Evolutionary conservation across 2,113 vertebrate species (phyloP), one percentile per base, ranked within the genome.

Genomic region (Serilophus lunatus): DNA sequence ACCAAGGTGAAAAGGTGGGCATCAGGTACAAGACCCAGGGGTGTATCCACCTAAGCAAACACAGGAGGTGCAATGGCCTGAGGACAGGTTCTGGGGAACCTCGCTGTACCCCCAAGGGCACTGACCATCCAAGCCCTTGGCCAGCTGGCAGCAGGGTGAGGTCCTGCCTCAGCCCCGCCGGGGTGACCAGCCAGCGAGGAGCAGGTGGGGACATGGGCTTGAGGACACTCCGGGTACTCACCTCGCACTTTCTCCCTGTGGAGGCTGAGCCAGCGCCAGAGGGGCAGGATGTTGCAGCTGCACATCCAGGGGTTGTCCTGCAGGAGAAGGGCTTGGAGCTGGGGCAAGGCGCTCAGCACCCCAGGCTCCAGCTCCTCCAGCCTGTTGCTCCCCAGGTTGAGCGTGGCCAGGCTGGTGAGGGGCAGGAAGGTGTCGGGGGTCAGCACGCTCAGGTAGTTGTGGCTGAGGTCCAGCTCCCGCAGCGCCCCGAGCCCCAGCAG

Each of bases 281-380:
- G 97, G 22, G 97, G 95, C 42, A 96, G 96, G 95, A 98, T 97
- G 25, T 49, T 25, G n/a, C 98, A 98, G 76, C 95, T 93, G 82
- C 98, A 98, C 28, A 60, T 89, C 98, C 98, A 98, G 31, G 97
- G 98, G 78, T 98, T 98, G 63, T 97, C 90, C 51, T 96, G 96
- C 82, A 98, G 86, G 36, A 88, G 44, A n/a, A 98, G 96, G 0
- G 18, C 71, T 33, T 6, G 90, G 77, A 98, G 94, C 51, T 75
- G 95, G 10, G 97, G 97, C 59, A 98, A 78, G 50, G 78, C n/a
- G 0, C 6, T 42, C 40, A 92, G 85, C 14, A 96, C 80, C 2
- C 23, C 72, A 0, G 97, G 95, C 8, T 96, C 89, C 80, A 98
- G 92, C n/a, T 75, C 54, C 28, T 42, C 40, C 57, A 98, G 87